Conservation (phyloP, 2,888 invertebrate species). For the Colletes collaris region DNA sequence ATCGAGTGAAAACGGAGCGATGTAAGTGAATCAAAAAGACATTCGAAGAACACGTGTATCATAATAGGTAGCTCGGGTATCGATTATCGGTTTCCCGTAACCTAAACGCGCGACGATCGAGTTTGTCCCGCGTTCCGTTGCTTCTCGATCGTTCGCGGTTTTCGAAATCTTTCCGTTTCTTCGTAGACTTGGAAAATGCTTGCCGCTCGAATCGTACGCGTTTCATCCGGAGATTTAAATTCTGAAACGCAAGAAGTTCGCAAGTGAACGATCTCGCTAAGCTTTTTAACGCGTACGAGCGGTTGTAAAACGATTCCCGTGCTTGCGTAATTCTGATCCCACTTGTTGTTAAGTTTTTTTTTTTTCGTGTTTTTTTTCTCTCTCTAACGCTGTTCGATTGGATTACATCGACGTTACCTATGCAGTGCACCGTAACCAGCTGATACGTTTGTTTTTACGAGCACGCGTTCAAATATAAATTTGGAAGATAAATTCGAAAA, state of each 20-base stretch:
- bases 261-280: neutral
- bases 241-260: neutral
- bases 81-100: conserved; percentile 11
- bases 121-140: neutral
- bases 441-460: neutral
- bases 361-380: neutral
- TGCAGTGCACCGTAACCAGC: neutral
- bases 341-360: conserved; percentile 14
- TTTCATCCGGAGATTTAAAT: neutral
- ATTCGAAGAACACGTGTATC: neutral
- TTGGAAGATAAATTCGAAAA: too few relatives aligned
- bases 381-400: neutral
- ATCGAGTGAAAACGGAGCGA: conserved; percentile 29
- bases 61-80: neutral
- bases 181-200: too few relatives aligned
- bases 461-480: too few relatives aligned
- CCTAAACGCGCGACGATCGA: conserved; percentile 10
- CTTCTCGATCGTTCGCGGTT: too few relatives aligned
- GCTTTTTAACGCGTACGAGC: conserved; percentile 10
- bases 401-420: neutral
- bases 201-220: too few relatives aligned
- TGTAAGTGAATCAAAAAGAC: conserved; percentile 9
- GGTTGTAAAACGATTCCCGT: conserved; percentile 33
- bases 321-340: conserved; percentile 37
- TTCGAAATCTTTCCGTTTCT: too few relatives aligned